Evolutionary conservation across 2,888 invertebrate genomes (phyloP), one percentile per base, ranked within the genome.

Genomic region (Electrophaes corylata): DNA sequence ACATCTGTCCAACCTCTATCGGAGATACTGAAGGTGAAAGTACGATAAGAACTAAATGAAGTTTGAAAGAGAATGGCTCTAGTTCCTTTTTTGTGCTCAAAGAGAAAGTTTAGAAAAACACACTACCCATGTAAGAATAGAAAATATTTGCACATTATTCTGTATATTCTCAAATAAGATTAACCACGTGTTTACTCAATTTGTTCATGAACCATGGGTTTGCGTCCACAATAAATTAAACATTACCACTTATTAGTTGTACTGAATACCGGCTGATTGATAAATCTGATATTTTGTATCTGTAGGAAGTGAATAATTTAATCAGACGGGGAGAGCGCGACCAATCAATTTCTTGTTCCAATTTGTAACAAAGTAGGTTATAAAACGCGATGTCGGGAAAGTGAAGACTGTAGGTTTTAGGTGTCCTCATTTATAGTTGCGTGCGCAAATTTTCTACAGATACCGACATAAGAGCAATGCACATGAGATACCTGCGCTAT

Each of bases 61-160:
- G 56, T 54, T 66, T 65, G 50, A 48, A 66, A 67, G 55, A 62
- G 66, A 65, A 53, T 45, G 56, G 47, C 48, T 55, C 44, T 47
- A 54, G 45, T 47, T 55, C 44, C 48, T 67, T 69, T 69, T 57
- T 62, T 59, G 50, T 50, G 56, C 40, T 54, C 46, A 62, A 54
- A 71, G 73, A 68, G 77, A 77, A 75, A 75, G 77, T 70, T 47
- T 29, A 56, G 57, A 55, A 65, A 69, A 73, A 71, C n/a, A n/a
- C n/a, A 65, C 60, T 57, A 56, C 59, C 41, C 19, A 37, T 52
- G 64, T 60, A 67, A 65, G 62, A 50, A 55, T 1, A 14, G 43
- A 39, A 52, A 51, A 52, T 26, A 49, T 59, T 52, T 20, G 43
- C 43, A 54, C 16, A 47, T 19, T n/a, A 39, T 44, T 57, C 12